These are phyloP conservation scores for Sceloporus undulatus DNA, from an alignment of 2,113 vertebrate species.

Conservation along the genomic window DNA sequence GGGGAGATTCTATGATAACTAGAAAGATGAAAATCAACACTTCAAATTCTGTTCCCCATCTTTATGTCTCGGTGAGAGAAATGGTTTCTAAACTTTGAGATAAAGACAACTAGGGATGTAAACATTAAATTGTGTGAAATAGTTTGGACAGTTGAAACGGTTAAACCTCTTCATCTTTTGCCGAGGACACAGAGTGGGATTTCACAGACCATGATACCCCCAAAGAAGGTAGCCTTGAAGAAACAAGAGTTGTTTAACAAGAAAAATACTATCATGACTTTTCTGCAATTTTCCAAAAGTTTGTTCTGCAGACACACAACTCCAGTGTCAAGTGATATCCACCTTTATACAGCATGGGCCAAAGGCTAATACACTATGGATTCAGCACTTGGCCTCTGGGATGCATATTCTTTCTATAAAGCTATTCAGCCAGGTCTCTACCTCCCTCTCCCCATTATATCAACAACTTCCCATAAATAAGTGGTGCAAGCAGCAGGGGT, in stretches of 20 bases:
- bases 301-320: neutral
- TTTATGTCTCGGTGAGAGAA: neutral
- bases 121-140: neutral
- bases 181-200: neutral
- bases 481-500: neutral
- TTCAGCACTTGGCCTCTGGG: neutral
- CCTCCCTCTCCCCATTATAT: neutral
- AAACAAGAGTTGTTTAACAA: neutral
- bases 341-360: neutral
- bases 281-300: neutral
- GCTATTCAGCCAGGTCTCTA: neutral
- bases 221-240: neutral
- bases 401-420: neutral
- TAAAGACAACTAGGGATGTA: neutral
- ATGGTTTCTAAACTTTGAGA: neutral
- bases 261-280: neutral
- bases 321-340: neutral
- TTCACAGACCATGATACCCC: neutral
- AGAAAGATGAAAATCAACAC: neutral
- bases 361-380: constrained; percentile 16
- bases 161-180: constrained; percentile 1
- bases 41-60: neutral
- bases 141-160: neutral
- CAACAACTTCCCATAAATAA: neutral
- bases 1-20: neutral